Base-by-base conservation (phyloP, 2,797 vertebrate genomes). In the Cryptoprocta ferox region DNA sequence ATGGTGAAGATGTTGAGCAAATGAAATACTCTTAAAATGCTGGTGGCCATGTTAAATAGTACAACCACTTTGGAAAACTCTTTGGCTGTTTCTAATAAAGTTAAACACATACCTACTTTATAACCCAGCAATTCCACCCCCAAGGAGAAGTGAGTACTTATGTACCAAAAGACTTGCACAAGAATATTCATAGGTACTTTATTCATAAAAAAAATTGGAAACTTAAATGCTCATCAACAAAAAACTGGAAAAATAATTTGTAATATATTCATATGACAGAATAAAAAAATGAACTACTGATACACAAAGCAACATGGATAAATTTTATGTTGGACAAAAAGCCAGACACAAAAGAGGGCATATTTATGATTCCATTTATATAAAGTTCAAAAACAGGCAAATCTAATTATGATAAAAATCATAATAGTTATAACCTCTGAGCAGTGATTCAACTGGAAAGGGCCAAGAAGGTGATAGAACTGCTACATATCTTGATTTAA, bases 281-380 rank as follows among this genome's bases (percentile, higher is more conserved):
- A 78, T 61, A n/a, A 86, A 78, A 82, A 53, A 19, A 26, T 18
- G 28, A 73, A 65, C 19, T 70, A 63, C 11, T 88, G 32, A 94
- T 39, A 86, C 8, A 89, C 39, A 82, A 76, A 76, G 15, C 10
- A 30, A 75, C n/a, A 90, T 78, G 45, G 26, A 39, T 48, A 14
- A 92, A 92, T 85, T 26, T 8, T 65, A 71, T 89, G n/a, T 61
- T 91, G 56, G 76, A 56, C 53, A 89, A 90, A 82, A 82, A 76
- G 50, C 6, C 56, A 94, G 19, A 91, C 39, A 83, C 37, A 93
- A 66, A 84, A 68, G 39, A 75, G 7, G 30, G 26, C 10, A 14
- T 30, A 56, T 45, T 30, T 48, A 39, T 84, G n/a, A 63, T 63
- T 53, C 21, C 35, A 80, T 48, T 68, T 68, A 32, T 12, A 76